Base-by-base conservation (phyloP, 1,140 invertebrate genomes). In the Drosophila arizonae region DNA sequence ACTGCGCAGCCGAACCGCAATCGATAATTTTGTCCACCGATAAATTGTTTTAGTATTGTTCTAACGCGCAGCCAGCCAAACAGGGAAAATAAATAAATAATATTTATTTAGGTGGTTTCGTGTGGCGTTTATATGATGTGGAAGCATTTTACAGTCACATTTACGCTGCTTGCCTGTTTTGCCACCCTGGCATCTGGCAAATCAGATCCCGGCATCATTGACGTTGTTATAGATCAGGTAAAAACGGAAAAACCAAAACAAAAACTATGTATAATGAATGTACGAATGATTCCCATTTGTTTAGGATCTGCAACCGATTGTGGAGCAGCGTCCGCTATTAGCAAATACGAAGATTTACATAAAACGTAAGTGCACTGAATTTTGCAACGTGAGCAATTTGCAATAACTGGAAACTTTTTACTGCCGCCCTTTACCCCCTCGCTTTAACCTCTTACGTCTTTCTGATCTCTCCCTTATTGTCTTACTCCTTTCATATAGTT, bases 171-270 rank as follows among this genome's bases (percentile, higher is more conserved):
- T 11, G 15, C 46, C 10, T 52, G 69, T 36, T 61, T 51, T 50
- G 58, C 46, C 15, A 51, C 26, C 15, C 28, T n/a, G 36, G 69
- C 61, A 9, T 45, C 61, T 39, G 84, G 72, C 6, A 88, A 68
- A 71, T 89, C 89, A 4, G 89, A 90, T 30, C 75, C 89, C 5
- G 89, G 89, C 26, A 79, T 87, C 28, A 75, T 90, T 33, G 70
- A 87, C 52, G 72, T 81, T 45, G 21, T 45, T n/a, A 60, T 90
- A 62, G 76, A 74, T 43, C 65, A 77, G 72, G 89, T 90, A 76
- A 73, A 68, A 39, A 2, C 17, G 36, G 10, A 24, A 48, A 60
- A 61, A 67, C 45, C 55, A 77, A 61, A 63, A 64, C 56, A 78
- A 52, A 51, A 66, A 52, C 36, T 30, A 30, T 30, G 28, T 30